Evolutionary conservation across 2,113 vertebrate genomes (phyloP), one percentile per base, ranked within the genome.

Genomic region (Forbesichthys papilliferus): DNA sequence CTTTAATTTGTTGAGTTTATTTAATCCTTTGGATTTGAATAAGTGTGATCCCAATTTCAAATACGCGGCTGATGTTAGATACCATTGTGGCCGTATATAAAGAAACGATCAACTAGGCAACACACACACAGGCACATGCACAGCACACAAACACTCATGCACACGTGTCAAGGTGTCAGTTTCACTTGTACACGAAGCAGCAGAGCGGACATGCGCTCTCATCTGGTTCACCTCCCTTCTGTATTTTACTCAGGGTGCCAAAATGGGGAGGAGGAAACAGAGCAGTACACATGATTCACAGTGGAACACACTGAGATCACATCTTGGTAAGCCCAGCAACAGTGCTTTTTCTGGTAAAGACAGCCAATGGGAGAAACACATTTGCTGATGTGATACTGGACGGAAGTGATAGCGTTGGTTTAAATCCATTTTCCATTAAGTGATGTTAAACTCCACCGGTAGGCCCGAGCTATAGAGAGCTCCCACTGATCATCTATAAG

Each of bases 191-290:
- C 62, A 20, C 71, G 47, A 71, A 85, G 86, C 73, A 70, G 78
- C 75, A 79, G 78, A 76, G 70, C 74, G 73, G 54, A 5, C n/a
- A 20, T 0, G 16, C 53, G 18, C 18, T 16, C 54, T 16, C 16
- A 73, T 85, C 83, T 55, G 79, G 83, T 87, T 91, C 75, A 85
- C 88, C 90, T 90, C 91, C 87, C 86, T 89, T 90, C 84, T 87
- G 88, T 92, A 90, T 90, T 91, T 93, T 89, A 92, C 91, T 93
- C 92, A 93, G 92, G 91, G 92, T 92, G 92, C 90, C 91, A 92
- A 94, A 93, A 88, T 76, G 90, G 85, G 86, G 90, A 87, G 89
- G 87, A 90, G 89, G 86, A 90, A 89, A 79, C 82, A 86, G 85
- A 89, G 83, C 87, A 75, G 78, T 83, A 86, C 83, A 81, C 69